Conservation (phyloP, 2,797 vertebrate genomes). For the Sarcoramphus papa region DNA sequence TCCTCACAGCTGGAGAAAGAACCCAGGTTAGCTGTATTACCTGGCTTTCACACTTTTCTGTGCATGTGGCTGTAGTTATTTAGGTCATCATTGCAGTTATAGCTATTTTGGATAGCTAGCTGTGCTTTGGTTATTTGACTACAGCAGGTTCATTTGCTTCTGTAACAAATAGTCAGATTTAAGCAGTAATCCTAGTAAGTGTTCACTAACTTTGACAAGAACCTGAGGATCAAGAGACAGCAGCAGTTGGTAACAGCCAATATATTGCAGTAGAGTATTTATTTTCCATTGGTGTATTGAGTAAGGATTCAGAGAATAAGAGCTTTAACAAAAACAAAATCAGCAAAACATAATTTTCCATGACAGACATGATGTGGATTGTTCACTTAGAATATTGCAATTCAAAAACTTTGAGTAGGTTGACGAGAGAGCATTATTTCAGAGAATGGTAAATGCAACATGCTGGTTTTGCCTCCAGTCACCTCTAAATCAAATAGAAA, state of each 20-base stretch:
- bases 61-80: not conserved
- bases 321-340: not conserved
- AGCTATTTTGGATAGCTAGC: not conserved
- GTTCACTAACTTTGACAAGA: not conserved
- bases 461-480: conserved; percentile 44
- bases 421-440: conserved; percentile 61
- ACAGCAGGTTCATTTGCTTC: not conserved
- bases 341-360: conserved; percentile 50
- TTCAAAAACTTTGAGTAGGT: conserved; percentile 51
- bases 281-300: not conserved
- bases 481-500: conserved; percentile 38
- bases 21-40: not conserved
- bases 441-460: conserved; percentile 38
- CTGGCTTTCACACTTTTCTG: not conserved
- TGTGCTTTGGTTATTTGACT: not conserved
- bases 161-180: not conserved
- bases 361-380: conserved; percentile 49
- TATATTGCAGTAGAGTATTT: not conserved
- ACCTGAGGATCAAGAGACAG: not conserved
- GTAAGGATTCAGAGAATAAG: conserved; percentile 21
- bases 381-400: conserved; percentile 58
- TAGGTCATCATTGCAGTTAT: not conserved
- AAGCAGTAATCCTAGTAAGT: not conserved
- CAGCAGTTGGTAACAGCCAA: not conserved
- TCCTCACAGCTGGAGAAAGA: not conserved